Conservation (phyloP, 2,797 vertebrate species). For the Paratrypauchen microcephalus region DNA sequence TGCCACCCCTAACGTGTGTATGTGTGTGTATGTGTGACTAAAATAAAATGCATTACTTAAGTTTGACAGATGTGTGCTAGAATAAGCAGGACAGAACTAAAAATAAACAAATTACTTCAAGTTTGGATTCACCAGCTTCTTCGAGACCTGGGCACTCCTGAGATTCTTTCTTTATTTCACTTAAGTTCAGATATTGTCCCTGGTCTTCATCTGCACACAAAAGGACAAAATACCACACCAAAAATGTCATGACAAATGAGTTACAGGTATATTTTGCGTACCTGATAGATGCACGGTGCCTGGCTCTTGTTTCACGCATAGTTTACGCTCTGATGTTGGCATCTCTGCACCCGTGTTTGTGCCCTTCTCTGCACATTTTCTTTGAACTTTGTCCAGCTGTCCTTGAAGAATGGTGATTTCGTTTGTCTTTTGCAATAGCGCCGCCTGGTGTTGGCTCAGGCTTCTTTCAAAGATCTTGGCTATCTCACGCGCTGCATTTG, state of each 20-base stretch:
- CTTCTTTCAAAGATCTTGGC: conserved; percentile 76
- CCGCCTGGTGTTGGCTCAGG: conserved; percentile 73
- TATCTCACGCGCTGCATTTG: conserved; percentile 75
- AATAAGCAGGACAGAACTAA: neutral
- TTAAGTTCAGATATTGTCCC: conserved; percentile 31
- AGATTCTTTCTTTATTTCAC: conserved; percentile 61
- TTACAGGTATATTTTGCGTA: neutral
- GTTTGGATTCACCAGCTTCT: conserved; percentile 53
- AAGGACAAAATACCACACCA: neutral
- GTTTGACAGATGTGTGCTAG: neutral
- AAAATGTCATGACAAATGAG: no score
- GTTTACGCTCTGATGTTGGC: conserved; percentile 39
- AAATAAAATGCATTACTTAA: no score
- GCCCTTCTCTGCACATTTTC: conserved; percentile 52
- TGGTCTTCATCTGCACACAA: conserved; percentile 42
- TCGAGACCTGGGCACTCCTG: conserved; percentile 48
- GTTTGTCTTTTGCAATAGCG: conserved; percentile 62
- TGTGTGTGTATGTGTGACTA: no score
- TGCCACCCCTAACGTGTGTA: no score
- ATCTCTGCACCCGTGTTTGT: conserved; percentile 44
- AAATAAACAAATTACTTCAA: conserved; percentile 53
- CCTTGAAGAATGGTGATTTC: conserved; percentile 67
- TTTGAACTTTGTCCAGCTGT: conserved; percentile 68
- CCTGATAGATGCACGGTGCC: conserved; percentile 13
- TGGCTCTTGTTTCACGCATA: neutral